phyloP scores from a whole-genome alignment of 1,140 invertebrate species.

The Drosophila kurseongensis region DNA sequence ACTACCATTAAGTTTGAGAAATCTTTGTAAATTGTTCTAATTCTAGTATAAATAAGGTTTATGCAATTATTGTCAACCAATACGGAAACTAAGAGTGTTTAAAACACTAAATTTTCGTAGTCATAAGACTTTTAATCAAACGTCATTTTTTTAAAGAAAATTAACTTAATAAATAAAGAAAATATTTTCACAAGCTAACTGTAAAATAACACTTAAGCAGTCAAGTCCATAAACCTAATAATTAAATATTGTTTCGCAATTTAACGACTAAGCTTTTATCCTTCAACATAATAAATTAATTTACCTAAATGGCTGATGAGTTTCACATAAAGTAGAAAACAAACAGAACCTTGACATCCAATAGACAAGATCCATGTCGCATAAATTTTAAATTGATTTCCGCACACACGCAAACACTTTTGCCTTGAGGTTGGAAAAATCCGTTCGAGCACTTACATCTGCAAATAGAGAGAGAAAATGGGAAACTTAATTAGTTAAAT shows the following conservation, averaged over 20 bases:
- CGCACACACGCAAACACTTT: slow-evolving; percentile 2
- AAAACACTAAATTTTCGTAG: too few species aligned
- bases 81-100: too few species aligned
- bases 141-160: background rate
- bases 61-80: too few species aligned
- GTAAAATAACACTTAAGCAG: background rate
- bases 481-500: slow-evolving; percentile 78
- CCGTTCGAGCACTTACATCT: slow-evolving; percentile 68
- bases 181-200: slow-evolving; percentile 3
- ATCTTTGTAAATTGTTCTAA: too few species aligned
- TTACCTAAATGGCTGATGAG: slow-evolving; percentile 26
- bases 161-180: background rate
- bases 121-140: too few species aligned
- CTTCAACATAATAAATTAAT: slow-evolving; percentile 35
- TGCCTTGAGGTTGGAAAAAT: slow-evolving; percentile 21
- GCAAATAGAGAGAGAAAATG: slow-evolving; percentile 67
- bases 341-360: slow-evolving; percentile 41
- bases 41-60: too few species aligned
- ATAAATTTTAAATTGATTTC: slow-evolving; percentile 39
- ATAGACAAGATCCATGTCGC: slow-evolving; percentile 7
- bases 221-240: background rate
- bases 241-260: slow-evolving; percentile 29
- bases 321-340: slow-evolving; percentile 22
- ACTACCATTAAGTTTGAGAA: background rate
- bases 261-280: slow-evolving; percentile 9